Evolutionary conservation across 1,140 invertebrate species (phyloP), one percentile per base, ranked within the genome.

Genomic region (Archivesica marissinica): DNA sequence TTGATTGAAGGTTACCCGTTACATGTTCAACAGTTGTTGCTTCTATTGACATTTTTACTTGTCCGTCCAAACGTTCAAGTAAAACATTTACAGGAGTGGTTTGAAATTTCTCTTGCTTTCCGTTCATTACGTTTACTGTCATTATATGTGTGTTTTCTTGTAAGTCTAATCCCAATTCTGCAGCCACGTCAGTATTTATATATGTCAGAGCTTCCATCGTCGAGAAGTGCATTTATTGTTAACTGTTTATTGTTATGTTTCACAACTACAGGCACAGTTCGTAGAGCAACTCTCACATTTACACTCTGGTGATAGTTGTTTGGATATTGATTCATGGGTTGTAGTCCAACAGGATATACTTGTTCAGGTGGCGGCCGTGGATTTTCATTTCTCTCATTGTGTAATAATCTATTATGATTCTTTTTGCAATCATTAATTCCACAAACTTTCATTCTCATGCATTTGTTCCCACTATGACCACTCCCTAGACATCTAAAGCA

Each of bases 321-420:
- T 17, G 50, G 23, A 2, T 17, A n/a, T 52, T 52, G 50, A n/a
- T 47, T 47, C 41, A 47, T 7, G 41, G 17, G 7, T 9, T 17
- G 17, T 47, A 47, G n/a, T n/a, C n/a, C n/a, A n/a, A n/a, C n/a
- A n/a, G n/a, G n/a, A n/a, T n/a, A n/a, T n/a, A n/a, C n/a, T 9
- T 47, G 41, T 17, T 47, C 7, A 47, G 7, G 17, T 47, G 41
- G 41, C 41, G 7, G 17, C 17, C 7, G 41, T 17, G 7, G 41
- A 47, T 47, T 47, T 47, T 47, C 41, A 47, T 47, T 47, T 7
- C 41, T 47, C 4, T 74, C 47, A 44, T 20, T 44, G 25, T 77
- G 74, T 38, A 77, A 33, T 28, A 77, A 39, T 44, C 74, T 38
- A 39, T 79, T 35, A 79, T 79, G 76, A 11, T 23, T 61, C 28